Evolutionary conservation across 2,113 vertebrate genomes (phyloP).

Genomic region (chimpanzee (Pan troglodytes)): NHGRI_mPanTro3-v2.1_pri NC_072411.2:99189001-99189500

Average conservation of each 20-base stretch:
- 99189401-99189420: not conserved
- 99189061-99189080: not conserved
- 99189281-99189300: not conserved
- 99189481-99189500: not conserved
- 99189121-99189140: not conserved
- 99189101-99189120: not conserved
- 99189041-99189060: not conserved
- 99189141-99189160: not conserved
- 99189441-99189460: not conserved
- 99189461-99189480: not conserved
- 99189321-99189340: not conserved
- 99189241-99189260: not conserved
- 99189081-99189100: not conserved
- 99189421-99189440: not conserved
- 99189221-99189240: not conserved
- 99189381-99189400: not conserved
- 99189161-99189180: not conserved
- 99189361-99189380: not conserved
- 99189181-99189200: not conserved
- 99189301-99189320: not conserved
- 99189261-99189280: not conserved
- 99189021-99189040: accelerated
- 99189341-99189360: not conserved
- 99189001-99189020: not conserved
- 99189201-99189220: not conserved